phyloP scores from a whole-genome alignment of 1,140 invertebrate species.

The Eubasilissa regina region DNA sequence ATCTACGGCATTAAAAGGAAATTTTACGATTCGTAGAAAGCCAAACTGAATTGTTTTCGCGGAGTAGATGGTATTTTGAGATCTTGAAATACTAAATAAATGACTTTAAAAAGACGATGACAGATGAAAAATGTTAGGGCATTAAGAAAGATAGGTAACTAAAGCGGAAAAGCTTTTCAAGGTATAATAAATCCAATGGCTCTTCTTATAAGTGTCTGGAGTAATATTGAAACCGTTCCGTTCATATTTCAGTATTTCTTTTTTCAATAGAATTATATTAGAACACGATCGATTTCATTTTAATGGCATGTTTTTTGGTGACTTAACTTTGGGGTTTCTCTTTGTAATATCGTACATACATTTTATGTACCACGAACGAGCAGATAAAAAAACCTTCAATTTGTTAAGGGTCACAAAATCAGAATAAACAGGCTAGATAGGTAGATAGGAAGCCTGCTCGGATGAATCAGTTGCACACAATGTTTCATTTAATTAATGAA shows the following conservation, averaged over 20 bases:
- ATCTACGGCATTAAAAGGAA: neutral
- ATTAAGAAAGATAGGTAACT: neutral
- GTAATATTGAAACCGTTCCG: neutral
- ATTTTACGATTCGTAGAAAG: neutral
- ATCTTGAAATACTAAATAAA: slow-evolving; percentile 18
- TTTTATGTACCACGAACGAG: too few species aligned
- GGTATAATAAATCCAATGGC: slow-evolving; percentile 12
- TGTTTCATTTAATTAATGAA: too few species aligned
- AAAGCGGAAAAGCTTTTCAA: neutral
- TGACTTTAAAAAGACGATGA: slow-evolving; percentile 21
- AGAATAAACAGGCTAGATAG: too few species aligned
- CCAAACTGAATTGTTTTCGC: slow-evolving; percentile 24
- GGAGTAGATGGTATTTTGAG: neutral
- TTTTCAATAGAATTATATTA: too few species aligned
- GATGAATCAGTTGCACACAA: too few species aligned
- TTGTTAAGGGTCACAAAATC: too few species aligned
- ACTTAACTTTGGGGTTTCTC: too few species aligned
- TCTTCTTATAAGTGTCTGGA: neutral
- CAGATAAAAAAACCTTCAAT: too few species aligned
- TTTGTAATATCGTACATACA: too few species aligned
- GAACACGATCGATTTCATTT: too few species aligned
- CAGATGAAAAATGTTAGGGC: slow-evolving; percentile 19
- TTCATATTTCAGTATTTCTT: neutral
- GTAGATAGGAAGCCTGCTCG: too few species aligned
- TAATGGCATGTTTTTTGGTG: too few species aligned